phyloP scores from a whole-genome alignment of 2,888 invertebrate species.

The Cristatella mucedo region DNA sequence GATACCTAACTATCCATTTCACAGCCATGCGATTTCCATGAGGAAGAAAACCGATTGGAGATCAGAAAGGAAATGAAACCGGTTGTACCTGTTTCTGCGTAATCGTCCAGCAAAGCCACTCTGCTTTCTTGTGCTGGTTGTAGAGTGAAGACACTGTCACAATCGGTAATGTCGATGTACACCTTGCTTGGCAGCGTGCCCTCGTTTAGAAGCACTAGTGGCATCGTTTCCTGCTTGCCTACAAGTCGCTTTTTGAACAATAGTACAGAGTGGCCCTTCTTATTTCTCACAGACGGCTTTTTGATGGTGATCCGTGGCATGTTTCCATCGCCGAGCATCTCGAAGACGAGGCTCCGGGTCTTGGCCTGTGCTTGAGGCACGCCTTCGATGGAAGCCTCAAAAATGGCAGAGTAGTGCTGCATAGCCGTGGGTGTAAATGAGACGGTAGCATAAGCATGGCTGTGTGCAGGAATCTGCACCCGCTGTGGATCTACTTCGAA shows the following conservation, averaged over 20 bases:
- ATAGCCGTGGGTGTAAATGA: slow-evolving; percentile 37
- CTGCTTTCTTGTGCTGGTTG: slow-evolving; percentile 19
- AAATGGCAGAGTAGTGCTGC: slow-evolving; percentile 21
- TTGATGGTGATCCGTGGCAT: slow-evolving; percentile 32
- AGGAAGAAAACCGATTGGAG: too few species aligned
- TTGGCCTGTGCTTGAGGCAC: slow-evolving; percentile 25
- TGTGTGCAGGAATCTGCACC: slow-evolving; percentile 33
- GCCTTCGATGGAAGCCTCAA: slow-evolving; percentile 33
- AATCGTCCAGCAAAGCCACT: slow-evolving; percentile 13
- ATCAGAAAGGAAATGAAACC: too few species aligned
- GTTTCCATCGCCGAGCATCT: slow-evolving; percentile 37
- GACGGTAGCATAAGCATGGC: slow-evolving; percentile 33
- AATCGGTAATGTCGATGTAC: slow-evolving; percentile 34
- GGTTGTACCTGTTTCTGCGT: slow-evolving; percentile 9
- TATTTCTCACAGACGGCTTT: slow-evolving; percentile 32
- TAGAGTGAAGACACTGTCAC: slow-evolving; percentile 30
- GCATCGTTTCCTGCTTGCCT: slow-evolving; percentile 24
- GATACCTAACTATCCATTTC: too few species aligned
- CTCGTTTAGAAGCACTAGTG: slow-evolving; percentile 32
- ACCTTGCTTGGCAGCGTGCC: slow-evolving; percentile 37
- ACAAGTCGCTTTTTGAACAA: slow-evolving; percentile 33
- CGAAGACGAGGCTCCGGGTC: slow-evolving; percentile 32
- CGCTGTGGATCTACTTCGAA: slow-evolving; percentile 35
- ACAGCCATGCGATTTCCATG: too few species aligned
- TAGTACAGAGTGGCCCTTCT: slow-evolving; percentile 35